Base-by-base conservation (phyloP, 2,797 vertebrate species). In the Eutrigla gurnardus region DNA sequence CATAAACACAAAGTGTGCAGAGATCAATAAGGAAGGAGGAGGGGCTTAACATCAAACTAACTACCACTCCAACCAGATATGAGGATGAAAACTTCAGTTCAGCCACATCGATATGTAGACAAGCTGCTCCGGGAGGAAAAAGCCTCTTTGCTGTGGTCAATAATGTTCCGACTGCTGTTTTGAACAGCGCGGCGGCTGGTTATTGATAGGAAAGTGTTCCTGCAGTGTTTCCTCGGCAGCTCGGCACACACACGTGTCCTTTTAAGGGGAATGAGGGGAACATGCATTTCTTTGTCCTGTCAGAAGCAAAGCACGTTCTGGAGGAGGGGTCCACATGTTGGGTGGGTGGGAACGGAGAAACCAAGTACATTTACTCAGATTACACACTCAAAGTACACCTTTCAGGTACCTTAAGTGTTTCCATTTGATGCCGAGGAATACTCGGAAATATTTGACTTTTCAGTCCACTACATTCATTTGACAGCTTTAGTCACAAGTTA, bases 211-310 rank as follows among this genome's bases (percentile, higher is more conserved):
- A 80, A 91, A 85, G 82, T 89, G 80, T 90, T 93, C 47, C 78
- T 86, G 88, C 78, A 84, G 85, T 67, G 85, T 89, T 87, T 91
- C 25, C 25, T 25, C 25, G 25, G 25, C 54, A 59, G 60, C 80
- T 62, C 13, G 55, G 82, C 75, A 59, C 79, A 74, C 79, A 76
- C 71, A 63, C 64, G 75, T 93, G 80, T 79, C 94, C 93, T 91
- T 95, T 94, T 93, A 94, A 91, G 92, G 93, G 83, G 76, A 92
- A 75, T 59, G 46, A 68, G 60, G 9, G 60, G 73, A 70, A 63
- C 54, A 68, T 49, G 72, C 54, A 77, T 77, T 86, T 84, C 73
- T 70, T 65, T 78, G 76, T 63, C 74, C 43, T 81, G 78, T 73
- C 18, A 72, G 76, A 85, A 35, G 63, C 39, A 25, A 25, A 25